These are phyloP conservation scores for Verasper variegatus DNA, from an alignment of 2,113 vertebrate genomes.

Conservation along the genomic window DNA sequence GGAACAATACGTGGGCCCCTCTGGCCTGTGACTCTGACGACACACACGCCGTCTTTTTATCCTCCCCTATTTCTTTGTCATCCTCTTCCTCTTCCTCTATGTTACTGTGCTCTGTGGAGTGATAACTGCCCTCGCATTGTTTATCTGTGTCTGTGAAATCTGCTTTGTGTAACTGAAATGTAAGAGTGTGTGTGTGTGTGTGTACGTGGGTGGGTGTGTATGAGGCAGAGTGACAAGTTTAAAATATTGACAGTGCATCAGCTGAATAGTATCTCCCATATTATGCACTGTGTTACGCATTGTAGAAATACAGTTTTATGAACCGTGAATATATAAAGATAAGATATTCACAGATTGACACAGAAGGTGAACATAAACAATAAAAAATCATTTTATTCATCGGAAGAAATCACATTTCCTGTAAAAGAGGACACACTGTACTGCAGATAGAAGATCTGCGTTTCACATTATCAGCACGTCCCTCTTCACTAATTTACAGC, in stretches of 20 bases:
- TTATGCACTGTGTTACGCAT: constrained; percentile 15
- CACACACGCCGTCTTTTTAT: constrained; percentile 77
- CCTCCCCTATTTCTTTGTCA: constrained; percentile 77
- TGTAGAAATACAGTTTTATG: neutral
- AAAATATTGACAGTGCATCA: constrained; percentile 54
- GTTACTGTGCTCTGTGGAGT: constrained; percentile 70
- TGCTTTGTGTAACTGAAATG: constrained; percentile 89
- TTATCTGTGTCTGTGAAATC: constrained; percentile 78
- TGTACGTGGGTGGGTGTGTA: neutral
- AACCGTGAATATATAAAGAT: neutral
- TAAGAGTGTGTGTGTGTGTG: constrained; percentile 39
- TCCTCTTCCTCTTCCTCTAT: constrained; percentile 77
- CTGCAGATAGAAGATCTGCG: constrained; percentile 9
- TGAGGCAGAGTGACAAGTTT: constrained; percentile 43
- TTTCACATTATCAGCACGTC: constrained; percentile 16
- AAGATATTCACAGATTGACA: neutral
- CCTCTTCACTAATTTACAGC: constrained; percentile 46
- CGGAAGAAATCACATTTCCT: constrained; percentile 6
- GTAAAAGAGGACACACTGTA: constrained; percentile 3
- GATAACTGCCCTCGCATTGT: constrained; percentile 78
- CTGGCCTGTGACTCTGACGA: constrained; percentile 84
- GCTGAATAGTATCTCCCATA: constrained; percentile 2
- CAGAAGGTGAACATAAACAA: neutral
- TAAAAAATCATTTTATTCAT: neutral
- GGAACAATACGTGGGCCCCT: constrained; percentile 83